phyloP scores from a whole-genome alignment of 1,140 invertebrate species.

The Drosophila lowei region DNA sequence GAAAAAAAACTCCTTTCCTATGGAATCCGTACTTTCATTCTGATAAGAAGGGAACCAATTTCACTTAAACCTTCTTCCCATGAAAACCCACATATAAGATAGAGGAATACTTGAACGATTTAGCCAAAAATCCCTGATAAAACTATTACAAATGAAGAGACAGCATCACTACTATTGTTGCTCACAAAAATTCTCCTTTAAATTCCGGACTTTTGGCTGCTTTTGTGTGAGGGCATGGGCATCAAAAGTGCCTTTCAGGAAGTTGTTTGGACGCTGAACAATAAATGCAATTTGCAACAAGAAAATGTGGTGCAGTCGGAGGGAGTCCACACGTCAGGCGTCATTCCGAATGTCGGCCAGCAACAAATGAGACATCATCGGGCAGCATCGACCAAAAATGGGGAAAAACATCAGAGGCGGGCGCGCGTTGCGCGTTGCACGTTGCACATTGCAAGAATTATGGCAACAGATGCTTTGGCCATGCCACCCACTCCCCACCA shows the following conservation, averaged over 20 bases:
- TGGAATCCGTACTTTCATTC: too few species aligned
- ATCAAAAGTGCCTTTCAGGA: constrained; percentile 34
- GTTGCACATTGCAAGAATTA: constrained; percentile 62
- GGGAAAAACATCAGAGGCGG: constrained; percentile 32
- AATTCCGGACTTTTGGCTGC: too few species aligned
- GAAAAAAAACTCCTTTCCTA: too few species aligned
- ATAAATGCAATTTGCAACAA: constrained; percentile 68
- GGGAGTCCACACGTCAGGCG: constrained; percentile 32
- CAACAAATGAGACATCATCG: constrained; percentile 74
- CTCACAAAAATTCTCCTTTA: too few species aligned
- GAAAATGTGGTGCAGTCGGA: constrained; percentile 27
- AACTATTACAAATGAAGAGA: too few species aligned
- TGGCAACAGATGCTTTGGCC: constrained; percentile 71
- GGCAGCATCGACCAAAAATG: constrained; percentile 48
- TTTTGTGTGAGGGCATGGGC: constrained; percentile 5
- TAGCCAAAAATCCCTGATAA: too few species aligned
- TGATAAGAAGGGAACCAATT: too few species aligned
- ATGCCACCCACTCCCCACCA: constrained; percentile 20
- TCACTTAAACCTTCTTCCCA: too few species aligned
- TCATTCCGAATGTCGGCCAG: constrained; percentile 47
- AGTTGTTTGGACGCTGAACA: constrained; percentile 30
- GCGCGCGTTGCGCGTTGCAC: not conserved
- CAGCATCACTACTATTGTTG: too few species aligned
- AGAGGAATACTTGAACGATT: too few species aligned
- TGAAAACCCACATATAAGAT: too few species aligned